Percentiles rank a stretch among this genome's conserved stretches.
phyloP scores from a whole-genome alignment of 92 coral and sea anemone genomes.

The Porites lobata region DNA sequence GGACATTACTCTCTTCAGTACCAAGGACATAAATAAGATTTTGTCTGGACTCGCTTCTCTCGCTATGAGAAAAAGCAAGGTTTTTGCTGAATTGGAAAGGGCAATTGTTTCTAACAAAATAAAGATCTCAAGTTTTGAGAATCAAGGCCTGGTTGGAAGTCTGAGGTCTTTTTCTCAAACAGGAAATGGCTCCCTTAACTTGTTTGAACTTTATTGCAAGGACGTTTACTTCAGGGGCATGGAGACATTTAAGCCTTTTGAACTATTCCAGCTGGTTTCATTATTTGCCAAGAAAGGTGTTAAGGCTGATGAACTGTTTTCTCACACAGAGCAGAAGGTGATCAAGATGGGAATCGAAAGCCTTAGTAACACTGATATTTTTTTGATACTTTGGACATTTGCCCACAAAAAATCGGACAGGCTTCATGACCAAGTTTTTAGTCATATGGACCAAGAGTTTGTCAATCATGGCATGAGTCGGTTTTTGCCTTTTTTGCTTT shows the following conservation, averaged over 20 bases:
- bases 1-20: not conserved
- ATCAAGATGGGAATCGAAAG: not conserved
- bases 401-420: constrained; percentile 1
- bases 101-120: not conserved
- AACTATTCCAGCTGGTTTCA: not conserved
- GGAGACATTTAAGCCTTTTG: not conserved
- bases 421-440: not conserved
- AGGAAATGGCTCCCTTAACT: not conserved
- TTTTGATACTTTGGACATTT: constrained; percentile 2
- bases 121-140: not conserved
- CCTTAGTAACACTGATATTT: not conserved
- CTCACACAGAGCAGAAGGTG: not conserved
- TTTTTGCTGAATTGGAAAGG: not conserved
- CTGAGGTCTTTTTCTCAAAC: not conserved
- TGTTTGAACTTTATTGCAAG: not conserved
- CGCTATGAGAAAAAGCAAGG: not conserved
- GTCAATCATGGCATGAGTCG: not conserved
- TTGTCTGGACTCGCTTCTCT: not conserved
- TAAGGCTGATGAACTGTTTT: not conserved
- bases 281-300: not conserved
- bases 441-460: not conserved
- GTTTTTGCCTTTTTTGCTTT: not conserved
- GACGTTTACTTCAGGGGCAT: not conserved
- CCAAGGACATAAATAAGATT: not conserved
- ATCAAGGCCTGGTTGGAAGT: not conserved